Evolutionary conservation across 2,113 vertebrate genomes (phyloP), one percentile per base, ranked within the genome.

Genomic region (Anolis carolinensis): DNA sequence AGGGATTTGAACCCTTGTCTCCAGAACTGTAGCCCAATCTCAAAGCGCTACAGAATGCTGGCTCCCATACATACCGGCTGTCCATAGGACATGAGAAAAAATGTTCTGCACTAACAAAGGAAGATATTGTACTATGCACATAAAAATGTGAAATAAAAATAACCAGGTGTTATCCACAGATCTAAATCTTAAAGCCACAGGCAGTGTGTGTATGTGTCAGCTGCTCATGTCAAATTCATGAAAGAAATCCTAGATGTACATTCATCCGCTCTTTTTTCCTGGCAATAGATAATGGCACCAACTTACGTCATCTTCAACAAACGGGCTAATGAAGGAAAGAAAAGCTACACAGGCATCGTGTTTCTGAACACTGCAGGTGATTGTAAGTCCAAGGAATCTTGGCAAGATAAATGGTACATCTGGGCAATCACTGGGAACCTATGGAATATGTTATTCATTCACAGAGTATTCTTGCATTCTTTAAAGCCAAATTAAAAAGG

Each of bases 401-500:
- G 78, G 14, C 16, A 36, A 94, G 83, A 84, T 76, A 68, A 84
- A 84, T 73, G 80, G 70, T 90, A 75, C 25, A 32, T 90, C 70
- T 84, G 5, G 34, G 85, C 0, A 79, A 83, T 79, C 75, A 32
- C 62, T 77, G 86, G 50, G 70, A 87, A 48, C 5, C 87, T 79
- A 79, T 62, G 18, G 78, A 74, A 87, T 87, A 81, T 90, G 82
- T 82, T 89, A 86, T 36, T 89, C 88, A 94, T 94, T 94, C 91
- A 67, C 81, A 79, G 87, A 84, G 65, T 55, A 84, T 87, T 62
- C 39, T 82, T 85, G 59, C 52, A 71, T 88, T 93, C 89, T 90
- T 77, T 79, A 92, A 94, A 92, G 91, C 36, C 86, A 93, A 90
- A 94, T 91, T 85, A 91, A 94, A 87, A 92, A 78, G 90, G 83